Base-by-base conservation (phyloP, 2,797 vertebrate species). In the Dendrocincla fuliginosa region DNA sequence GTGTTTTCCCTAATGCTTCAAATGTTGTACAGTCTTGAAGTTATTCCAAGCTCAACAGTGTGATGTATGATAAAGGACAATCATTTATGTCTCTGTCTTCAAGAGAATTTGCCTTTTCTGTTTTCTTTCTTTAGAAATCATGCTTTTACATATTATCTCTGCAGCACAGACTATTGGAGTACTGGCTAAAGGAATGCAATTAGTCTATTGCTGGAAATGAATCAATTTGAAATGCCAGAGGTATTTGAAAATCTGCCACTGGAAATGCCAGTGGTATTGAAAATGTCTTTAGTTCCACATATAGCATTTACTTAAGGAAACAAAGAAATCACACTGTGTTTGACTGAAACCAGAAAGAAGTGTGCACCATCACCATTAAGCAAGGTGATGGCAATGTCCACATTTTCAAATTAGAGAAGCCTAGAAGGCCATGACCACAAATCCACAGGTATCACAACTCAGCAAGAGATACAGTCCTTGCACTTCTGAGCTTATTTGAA, bases 201-300 rank as follows among this genome's bases (percentile, higher is more conserved):
- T 93, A 93, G 47, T 64, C 69, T 79, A 1, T 59, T 67, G 65
- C 78, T 89, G 79, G 83, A 95, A 94, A 89, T 37, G 25, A 93
- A 95, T 88, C 74, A 80, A 92, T 95, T 69, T 78, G 82, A 95
- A 95, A 93, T 89, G 84, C 82, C 81, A 89, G 64, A 85, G n/a
- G 25, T 67, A 69, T 88, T 90, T 91, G 56, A 68, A 89, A 93
- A 90, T 74, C 75, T 82, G 81, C 60, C 80, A 23, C 49, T 92
- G 84, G 65, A 95, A 95, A 91, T 85, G 56, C 64, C 78, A 91
- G 56, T 1, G 0, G 23, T 65, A 83, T 47, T 84, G 81, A 83
- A 87, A 94, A 78, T 28, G 12, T 55, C 75, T 64, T 35, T 17
- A 60, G 32, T 52, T 82, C 67, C 32, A 63, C 49, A 67, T 46